Percentiles rank a stretch among this genome's conserved stretches.
These are phyloP conservation scores for Cephus nigrinus DNA, from an alignment of 2,888 invertebrate species.

Conservation along the genomic window DNA sequence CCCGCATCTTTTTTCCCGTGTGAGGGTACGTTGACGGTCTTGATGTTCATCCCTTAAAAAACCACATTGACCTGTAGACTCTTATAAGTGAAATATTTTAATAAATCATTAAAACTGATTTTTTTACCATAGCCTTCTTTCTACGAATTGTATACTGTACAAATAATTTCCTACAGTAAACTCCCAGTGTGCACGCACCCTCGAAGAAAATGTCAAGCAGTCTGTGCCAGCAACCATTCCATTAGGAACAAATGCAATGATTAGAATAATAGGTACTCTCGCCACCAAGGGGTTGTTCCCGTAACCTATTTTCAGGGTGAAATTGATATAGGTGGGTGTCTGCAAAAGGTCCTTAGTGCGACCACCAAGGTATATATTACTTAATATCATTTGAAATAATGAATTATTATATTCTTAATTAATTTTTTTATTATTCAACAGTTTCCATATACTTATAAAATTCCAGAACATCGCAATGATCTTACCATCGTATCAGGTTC, in stretches of 20 bases:
- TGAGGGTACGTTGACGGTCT: background rate
- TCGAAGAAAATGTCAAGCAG: slow-evolving; percentile 1
- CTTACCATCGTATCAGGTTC: background rate
- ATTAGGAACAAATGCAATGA: slow-evolving; percentile 9
- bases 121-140: background rate
- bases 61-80: background rate
- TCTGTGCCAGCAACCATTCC: background rate
- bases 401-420: background rate
- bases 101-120: background rate
- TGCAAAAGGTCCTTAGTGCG: background rate
- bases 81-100: background rate
- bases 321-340: background rate
- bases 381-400: background rate
- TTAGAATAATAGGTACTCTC: slow-evolving; percentile 22
- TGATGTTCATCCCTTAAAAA: background rate
- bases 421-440: background rate
- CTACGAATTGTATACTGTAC: background rate
- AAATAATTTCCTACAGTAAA: background rate
- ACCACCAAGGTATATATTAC: background rate
- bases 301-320: slow-evolving; percentile 19
- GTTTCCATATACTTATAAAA: background rate
- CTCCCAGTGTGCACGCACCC: background rate
- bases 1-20: background rate
- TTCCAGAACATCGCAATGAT: background rate
- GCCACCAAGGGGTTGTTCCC: slow-evolving; percentile 9